phyloP scores from a whole-genome alignment of 92 coral and sea anemone species.

The Diadumene lineata region DNA sequence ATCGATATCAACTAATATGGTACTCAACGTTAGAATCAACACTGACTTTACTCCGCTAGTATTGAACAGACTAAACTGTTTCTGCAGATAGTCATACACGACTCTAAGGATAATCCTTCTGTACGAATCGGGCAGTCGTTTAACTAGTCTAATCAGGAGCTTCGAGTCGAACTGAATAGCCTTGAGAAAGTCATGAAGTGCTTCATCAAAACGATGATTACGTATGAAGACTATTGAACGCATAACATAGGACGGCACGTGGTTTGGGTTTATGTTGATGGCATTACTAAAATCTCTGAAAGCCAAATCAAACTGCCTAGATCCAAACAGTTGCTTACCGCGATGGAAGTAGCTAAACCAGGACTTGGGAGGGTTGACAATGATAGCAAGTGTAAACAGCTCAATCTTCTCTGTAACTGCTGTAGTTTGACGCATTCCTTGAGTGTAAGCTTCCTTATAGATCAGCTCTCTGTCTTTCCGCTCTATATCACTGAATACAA shows the following conservation, averaged over 20 bases:
- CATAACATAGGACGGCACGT: slow-evolving; percentile 51
- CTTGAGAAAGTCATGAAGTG: slow-evolving; percentile 60
- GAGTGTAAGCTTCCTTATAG: slow-evolving; percentile 67
- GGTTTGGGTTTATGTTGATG: slow-evolving; percentile 43
- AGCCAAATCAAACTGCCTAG: slow-evolving; percentile 44
- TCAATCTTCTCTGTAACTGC: slow-evolving; percentile 15
- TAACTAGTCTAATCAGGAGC: slow-evolving; percentile 54
- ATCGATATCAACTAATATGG: slow-evolving; percentile 65
- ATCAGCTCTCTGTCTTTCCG: slow-evolving; percentile 59
- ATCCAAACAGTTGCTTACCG: slow-evolving; percentile 38
- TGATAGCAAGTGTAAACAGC: slow-evolving; percentile 63
- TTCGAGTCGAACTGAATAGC: slow-evolving; percentile 60
- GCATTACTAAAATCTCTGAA: slow-evolving; percentile 48
- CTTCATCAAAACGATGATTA: slow-evolving; percentile 35
- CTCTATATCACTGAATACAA: slow-evolving; percentile 47
- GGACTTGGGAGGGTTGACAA: slow-evolving; percentile 59
- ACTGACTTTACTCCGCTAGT: slow-evolving; percentile 64
- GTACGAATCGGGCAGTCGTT: slow-evolving; percentile 51
- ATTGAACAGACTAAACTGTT: slow-evolving; percentile 66
- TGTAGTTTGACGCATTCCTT: slow-evolving; percentile 51
- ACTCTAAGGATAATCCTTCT: slow-evolving; percentile 53
- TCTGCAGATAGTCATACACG: slow-evolving; percentile 77
- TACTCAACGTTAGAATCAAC: slow-evolving; percentile 65
- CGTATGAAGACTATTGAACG: slow-evolving; percentile 48
- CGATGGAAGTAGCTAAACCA: slow-evolving; percentile 58